Evolutionary conservation across 2,888 invertebrate genomes (phyloP).

Genomic region (Lottia scabra): DNA sequence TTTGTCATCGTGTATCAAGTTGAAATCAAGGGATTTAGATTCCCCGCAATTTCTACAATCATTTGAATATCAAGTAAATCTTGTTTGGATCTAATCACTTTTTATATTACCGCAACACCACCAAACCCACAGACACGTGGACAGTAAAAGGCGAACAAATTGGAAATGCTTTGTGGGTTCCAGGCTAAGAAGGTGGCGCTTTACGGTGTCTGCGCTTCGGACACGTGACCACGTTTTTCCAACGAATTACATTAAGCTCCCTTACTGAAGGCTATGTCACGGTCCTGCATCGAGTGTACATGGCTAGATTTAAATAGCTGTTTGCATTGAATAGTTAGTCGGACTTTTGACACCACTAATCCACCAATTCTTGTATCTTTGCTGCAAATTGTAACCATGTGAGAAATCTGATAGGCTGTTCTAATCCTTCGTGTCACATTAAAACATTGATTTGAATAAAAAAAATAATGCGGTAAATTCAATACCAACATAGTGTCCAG

Average conservation of each 20-base stretch:
- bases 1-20: no score
- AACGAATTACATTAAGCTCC: conserved; percentile 8
- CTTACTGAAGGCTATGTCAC: neutral
- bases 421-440: no score
- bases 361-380: no score
- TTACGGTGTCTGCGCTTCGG: neutral
- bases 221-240: conserved; percentile 12
- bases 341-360: no score
- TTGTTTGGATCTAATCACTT: neutral
- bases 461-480: no score
- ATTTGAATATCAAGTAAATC: neutral
- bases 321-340: neutral
- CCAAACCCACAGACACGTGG: neutral
- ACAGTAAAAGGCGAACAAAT: neutral
- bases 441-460: no score
- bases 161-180: neutral
- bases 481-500: no score
- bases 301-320: neutral
- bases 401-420: no score
- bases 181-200: neutral
- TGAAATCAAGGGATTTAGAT: no score
- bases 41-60: no score
- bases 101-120: neutral
- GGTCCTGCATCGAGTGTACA: neutral
- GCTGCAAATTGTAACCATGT: neutral